phyloP scores from a whole-genome alignment of 1,140 invertebrate species.

The Drosophila chauvacae region DNA sequence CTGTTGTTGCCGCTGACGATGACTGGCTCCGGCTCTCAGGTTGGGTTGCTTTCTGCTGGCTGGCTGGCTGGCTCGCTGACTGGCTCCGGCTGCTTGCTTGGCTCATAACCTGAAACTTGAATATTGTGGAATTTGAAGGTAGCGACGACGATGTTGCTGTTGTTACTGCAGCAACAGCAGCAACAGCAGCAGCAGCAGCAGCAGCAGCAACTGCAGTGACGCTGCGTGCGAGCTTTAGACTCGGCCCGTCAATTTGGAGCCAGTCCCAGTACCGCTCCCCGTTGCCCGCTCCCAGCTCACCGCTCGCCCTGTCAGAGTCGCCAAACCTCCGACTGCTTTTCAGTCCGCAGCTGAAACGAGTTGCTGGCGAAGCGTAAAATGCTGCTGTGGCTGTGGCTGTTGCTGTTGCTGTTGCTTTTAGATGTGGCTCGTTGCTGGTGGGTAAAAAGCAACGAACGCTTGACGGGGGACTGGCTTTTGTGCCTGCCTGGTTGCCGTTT shows the following conservation, averaged over 20 bases:
- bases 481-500: conserved; percentile 26
- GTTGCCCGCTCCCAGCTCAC: not conserved
- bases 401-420: conserved; percentile 24
- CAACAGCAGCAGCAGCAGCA: conserved; percentile 44
- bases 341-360: conserved; percentile 73
- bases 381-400: conserved; percentile 19
- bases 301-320: conserved; percentile 6
- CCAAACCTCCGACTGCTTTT: conserved; percentile 27
- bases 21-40: conserved; percentile 74
- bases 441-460: conserved; percentile 70
- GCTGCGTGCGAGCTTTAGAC: conserved; percentile 80
- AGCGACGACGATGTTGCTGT: conserved; percentile 52
- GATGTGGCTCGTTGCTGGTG: conserved; percentile 50
- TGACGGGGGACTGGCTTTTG: conserved; percentile 62
- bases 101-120: conserved; percentile 83
- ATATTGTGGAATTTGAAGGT: conserved; percentile 83
- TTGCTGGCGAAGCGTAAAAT: conserved; percentile 79
- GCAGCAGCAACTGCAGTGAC: conserved; percentile 57
- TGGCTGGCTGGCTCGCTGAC: conserved; percentile 29
- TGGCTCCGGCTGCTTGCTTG: conserved; percentile 48
- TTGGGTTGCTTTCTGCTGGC: conserved; percentile 53
- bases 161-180: conserved; percentile 36
- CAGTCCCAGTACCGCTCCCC: conserved; percentile 34
- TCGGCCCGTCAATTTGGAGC: conserved; percentile 78
- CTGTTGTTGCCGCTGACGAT: conserved; percentile 55